Base-by-base conservation (phyloP, 2,113 vertebrate genomes). In the Chionis minor region DNA sequence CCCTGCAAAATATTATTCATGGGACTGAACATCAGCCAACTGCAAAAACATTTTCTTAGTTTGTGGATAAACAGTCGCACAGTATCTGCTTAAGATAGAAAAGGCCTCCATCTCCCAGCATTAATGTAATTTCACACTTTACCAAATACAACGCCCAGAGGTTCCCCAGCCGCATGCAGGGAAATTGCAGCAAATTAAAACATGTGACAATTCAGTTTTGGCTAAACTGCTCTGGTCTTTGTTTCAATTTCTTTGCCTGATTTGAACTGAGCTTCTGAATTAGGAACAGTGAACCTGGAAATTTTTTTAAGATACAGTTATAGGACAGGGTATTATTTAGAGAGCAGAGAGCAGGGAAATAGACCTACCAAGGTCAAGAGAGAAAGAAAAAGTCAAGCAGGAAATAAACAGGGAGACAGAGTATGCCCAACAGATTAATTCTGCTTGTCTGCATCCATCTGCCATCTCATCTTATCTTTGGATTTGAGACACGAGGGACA, bases 101-200 rank as follows among this genome's bases (percentile, higher is more conserved):
- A 91, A 89, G 23, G 90, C 86, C 96, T 93, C 93, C 90, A 90
- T 80, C 88, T 85, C 51, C 63, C 73, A 73, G 52, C 94, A 81
- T 86, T 93, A 94, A 92, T 54, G 88, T 30, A 86, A 98, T 98
- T 98, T 98, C 96, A 98, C 97, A 97, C 97, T 97, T 87, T 63
- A 73, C 81, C 84, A 94, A 92, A 90, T 92, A 56, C 88, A 97
- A 94, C 1, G 20, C 91, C 88, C 94, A 42, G 45, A 95, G 82
- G 85, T 56, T 87, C 61, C 23, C 1, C 4, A 49, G 69, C 63
- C 4, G 1, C 86, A 81, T 5, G 56, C 32, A 86, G 69, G 24
- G 14, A 95, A 97, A 92, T 66, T 61, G 83, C n/a, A 42, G 69
- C 17, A 78, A 91, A 96, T 92, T 90, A 92, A 96, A 96, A 84